A percentile compares a stretch with the other conserved stretches of the same genome.
Evolutionary conservation across 2,797 vertebrate species (phyloP).

Genomic region (Phaenicophaeus curvirostris): DNA sequence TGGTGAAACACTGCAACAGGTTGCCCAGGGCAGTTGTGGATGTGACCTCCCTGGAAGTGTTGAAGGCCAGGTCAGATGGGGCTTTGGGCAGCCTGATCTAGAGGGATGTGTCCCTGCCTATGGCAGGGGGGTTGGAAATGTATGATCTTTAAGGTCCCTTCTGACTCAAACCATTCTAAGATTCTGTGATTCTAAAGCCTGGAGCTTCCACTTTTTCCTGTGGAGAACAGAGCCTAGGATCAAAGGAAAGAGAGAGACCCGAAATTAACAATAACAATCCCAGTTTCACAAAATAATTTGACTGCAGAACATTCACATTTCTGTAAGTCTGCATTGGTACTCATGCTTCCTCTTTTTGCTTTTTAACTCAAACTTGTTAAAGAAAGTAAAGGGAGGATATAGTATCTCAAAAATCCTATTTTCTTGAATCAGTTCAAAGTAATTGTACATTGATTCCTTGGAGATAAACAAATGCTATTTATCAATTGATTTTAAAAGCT

Average conservation of each 20-base stretch:
- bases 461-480: slow-evolving; percentile 37
- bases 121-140: no score
- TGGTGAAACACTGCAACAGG: no score
- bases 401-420: slow-evolving; percentile 19
- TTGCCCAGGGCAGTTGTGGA: no score
- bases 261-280: neutral
- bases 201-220: neutral
- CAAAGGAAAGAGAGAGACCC: neutral
- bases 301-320: neutral
- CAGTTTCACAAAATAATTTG: neutral
- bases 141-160: no score
- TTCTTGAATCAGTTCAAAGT: slow-evolving; percentile 46
- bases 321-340: neutral
- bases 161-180: no score
- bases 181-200: neutral
- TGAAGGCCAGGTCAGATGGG: no score
- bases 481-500: slow-evolving; percentile 62
- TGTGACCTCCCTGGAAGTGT: no score
- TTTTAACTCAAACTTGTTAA: slow-evolving; percentile 17
- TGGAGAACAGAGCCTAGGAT: neutral
- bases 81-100: no score
- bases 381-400: neutral
- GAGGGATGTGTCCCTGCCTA: no score
- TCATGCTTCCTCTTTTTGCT: neutral
- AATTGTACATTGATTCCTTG: slow-evolving; percentile 44